Evolutionary conservation across 2,888 invertebrate species (phyloP), one percentile per base, ranked within the genome.

Genomic region (Xestia ashworthii): DNA sequence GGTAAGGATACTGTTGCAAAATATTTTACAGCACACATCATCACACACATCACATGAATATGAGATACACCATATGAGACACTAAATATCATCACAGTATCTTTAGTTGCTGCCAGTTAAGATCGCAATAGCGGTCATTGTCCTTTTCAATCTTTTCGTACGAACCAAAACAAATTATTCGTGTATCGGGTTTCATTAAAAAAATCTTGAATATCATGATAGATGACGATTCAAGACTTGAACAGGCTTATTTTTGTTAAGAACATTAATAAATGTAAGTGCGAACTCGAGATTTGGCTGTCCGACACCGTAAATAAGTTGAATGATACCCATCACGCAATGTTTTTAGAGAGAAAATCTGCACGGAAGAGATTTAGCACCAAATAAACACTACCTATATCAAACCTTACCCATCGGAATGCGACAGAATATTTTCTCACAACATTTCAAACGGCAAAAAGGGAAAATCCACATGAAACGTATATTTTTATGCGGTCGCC

Each of bases 401-500:
- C 82, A 76, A 46, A 76, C n/a, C 32, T 19, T 50, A 6, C 0
- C 48, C 50, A 82, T 38, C 48, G 3, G 71, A 66, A 84, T 25
- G 14, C 64, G 14, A 65, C n/a, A 68, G 60, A 53, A 75, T 64
- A 67, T 71, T 60, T 66, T 46, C 38, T 38, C 44, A 58, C 48
- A 55, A 71, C 50, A 85, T 64, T 75, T 71, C 58, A 53, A 81
- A 84, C 22, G 53, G 38, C 19, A 73, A 75, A 82, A 82, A 75
- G 60, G 81, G 41, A 53, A 67, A 60, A 62, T 65, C 32, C 81
- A 70, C 66, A 66, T 60, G 19, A 9, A 74, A 64, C 6, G 46
- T 70, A 70, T 76, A 76, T 82, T 86, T 85, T 86, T 86, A 85
- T 82, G 72, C 71, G 83, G 53, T 68, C 53, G 67, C 70, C 86